These are phyloP conservation scores for Oryzias dopingdopingensis DNA, from an alignment of 2,797 vertebrate genomes.

Conservation along the genomic window DNA sequence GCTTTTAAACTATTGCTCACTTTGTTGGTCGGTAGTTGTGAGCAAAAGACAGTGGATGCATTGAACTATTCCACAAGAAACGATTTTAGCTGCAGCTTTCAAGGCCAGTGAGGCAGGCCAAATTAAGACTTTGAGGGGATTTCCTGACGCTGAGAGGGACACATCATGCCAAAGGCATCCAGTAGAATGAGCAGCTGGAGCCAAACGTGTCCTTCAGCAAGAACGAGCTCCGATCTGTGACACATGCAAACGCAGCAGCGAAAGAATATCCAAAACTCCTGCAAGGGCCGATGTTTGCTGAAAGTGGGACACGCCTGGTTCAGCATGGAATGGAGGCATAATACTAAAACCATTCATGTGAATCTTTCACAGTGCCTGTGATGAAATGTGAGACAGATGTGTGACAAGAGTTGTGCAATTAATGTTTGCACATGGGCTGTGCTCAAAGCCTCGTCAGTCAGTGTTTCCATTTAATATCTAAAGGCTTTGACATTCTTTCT, in stretches of 20 bases:
- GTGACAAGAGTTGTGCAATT: constrained; percentile 42
- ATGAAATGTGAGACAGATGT: constrained; percentile 41
- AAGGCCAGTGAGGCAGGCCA: constrained; percentile 38
- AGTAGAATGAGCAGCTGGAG: constrained; percentile 67
- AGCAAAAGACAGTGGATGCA: too few relatives aligned
- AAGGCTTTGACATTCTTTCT: constrained; percentile 24
- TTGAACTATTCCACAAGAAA: too few relatives aligned
- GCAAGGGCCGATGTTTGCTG: constrained; percentile 10
- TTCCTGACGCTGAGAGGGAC: constrained; percentile 71
- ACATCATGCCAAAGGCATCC: constrained; percentile 77
- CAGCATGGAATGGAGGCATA: constrained; percentile 34
- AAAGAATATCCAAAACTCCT: constrained; percentile 5
- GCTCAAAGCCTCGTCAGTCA: constrained; percentile 26
- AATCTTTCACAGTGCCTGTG: constrained; percentile 56
- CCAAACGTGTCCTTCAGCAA: constrained; percentile 61
- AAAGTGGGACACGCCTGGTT: constrained; percentile 40
- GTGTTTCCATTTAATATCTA: constrained; percentile 28
- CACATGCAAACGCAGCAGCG: constrained; percentile 15
- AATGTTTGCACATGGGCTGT: constrained; percentile 45
- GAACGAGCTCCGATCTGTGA: constrained; percentile 34
- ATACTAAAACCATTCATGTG: constrained; percentile 38
- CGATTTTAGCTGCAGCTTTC: constrained; percentile 1
- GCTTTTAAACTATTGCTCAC: constrained; percentile 7
- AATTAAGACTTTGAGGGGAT: constrained; percentile 76
- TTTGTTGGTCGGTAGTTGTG: too few relatives aligned